phyloP scores from a whole-genome alignment of 2,797 vertebrate genomes.

The Danio tinwini region DNA sequence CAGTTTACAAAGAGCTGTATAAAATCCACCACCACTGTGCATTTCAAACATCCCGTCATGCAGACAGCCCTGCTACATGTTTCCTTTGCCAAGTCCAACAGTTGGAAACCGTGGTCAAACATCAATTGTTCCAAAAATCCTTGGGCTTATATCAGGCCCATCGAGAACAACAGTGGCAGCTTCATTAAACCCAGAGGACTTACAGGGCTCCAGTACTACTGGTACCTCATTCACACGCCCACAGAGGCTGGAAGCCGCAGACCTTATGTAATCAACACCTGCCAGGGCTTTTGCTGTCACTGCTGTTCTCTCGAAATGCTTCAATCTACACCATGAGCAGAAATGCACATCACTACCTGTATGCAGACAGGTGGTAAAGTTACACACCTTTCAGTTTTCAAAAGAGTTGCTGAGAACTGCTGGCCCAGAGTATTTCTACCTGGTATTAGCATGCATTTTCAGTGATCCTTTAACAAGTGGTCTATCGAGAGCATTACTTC shows the following conservation, averaged over 20 bases:
- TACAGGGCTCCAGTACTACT: slow-evolving; percentile 52
- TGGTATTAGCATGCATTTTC: background rate
- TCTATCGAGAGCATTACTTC: too few species aligned
- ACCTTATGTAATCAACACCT: slow-evolving; percentile 58
- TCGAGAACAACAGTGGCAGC: slow-evolving; percentile 35
- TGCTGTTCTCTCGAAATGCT: slow-evolving; percentile 27
- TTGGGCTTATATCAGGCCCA: slow-evolving; percentile 39
- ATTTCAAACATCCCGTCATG: slow-evolving; percentile 23
- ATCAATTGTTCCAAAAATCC: slow-evolving; percentile 52
- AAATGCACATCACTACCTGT: slow-evolving; percentile 10
- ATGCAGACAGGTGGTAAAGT: slow-evolving; percentile 12
- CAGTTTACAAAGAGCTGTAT: slow-evolving; percentile 31
- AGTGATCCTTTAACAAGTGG: too few species aligned
- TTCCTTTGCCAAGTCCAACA: slow-evolving; percentile 39
- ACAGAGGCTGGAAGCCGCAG: slow-evolving; percentile 28
- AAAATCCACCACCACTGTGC: slow-evolving; percentile 6
- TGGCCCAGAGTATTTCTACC: slow-evolving; percentile 1
- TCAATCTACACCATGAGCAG: slow-evolving; percentile 39
- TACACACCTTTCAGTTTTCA: slow-evolving; percentile 6
- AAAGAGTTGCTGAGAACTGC: slow-evolving; percentile 2
- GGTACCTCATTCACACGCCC: slow-evolving; percentile 39
- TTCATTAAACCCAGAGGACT: slow-evolving; percentile 56
- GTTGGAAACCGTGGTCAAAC: slow-evolving; percentile 15
- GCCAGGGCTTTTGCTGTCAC: slow-evolving; percentile 40
- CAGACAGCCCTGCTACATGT: slow-evolving; percentile 38